Conservation (phyloP, 2,113 vertebrate genomes). For the Pluvialis apricaria region DNA sequence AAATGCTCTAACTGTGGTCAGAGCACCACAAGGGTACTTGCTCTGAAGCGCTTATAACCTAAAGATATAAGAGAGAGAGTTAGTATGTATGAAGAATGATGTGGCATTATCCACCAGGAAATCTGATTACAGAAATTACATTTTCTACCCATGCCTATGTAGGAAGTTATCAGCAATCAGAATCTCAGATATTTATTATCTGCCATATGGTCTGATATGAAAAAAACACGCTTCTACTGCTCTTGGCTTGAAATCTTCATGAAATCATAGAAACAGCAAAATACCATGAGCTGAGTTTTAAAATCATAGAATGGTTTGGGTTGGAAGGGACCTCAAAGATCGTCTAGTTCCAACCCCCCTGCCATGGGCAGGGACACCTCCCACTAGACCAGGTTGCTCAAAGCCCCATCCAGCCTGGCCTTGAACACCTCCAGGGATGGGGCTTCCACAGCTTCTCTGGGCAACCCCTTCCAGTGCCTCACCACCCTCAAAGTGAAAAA, state of each 20-base stretch:
- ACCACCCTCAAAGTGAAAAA: too few species aligned
- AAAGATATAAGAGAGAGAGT: neutral
- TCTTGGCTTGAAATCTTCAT: neutral
- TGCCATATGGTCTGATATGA: neutral
- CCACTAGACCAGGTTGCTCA: too few species aligned
- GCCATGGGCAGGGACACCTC: too few species aligned
- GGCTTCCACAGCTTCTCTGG: too few species aligned
- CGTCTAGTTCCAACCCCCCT: too few species aligned
- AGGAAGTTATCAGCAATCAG: neutral
- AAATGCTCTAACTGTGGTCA: neutral
- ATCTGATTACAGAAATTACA: neutral
- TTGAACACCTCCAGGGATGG: too few species aligned
- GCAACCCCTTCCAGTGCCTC: too few species aligned
- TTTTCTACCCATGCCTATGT: conserved; percentile 1
- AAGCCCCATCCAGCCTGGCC: too few species aligned
- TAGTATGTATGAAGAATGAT: neutral
- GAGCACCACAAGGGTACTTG: neutral
- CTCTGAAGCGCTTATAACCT: neutral
- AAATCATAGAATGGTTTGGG: too few species aligned
- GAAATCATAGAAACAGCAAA: neutral
- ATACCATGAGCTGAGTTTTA: neutral
- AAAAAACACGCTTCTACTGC: neutral
- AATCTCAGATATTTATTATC: neutral
- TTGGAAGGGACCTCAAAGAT: too few species aligned
- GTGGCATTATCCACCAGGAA: neutral